Base-by-base conservation (phyloP, 1,140 invertebrate genomes). In the Thaumatotibia leucotreta region DNA sequence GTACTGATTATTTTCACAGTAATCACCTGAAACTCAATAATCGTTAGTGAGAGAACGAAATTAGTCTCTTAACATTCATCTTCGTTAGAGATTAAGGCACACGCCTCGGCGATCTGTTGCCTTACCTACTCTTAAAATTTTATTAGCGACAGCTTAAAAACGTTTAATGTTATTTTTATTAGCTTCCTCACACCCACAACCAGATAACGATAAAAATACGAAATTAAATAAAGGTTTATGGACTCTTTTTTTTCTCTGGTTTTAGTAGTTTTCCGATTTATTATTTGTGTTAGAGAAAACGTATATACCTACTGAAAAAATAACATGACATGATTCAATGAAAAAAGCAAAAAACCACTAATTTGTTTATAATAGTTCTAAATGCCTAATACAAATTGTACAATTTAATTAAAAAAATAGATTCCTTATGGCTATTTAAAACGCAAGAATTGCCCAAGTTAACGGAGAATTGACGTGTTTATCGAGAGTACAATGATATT, bases 401-500 rank as follows among this genome's bases (percentile, higher is more conserved):
- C n/a, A n/a, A n/a, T n/a, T n/a, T n/a, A n/a, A n/a, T n/a, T 9
- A 20, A 20, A 17, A 20, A 20, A 4, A 17, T 45, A 45, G 39
- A 45, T 20, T 17, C 17, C 2, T 45, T 20, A 20, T 20, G 5
- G 5, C 39, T 45, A 20, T 45, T 45, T 45, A 20, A 45, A 20
- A 9, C 14, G 39, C 39, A 45, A 45, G 39, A 45, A 45, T 45
- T 45, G 17, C 5, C 17, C 39, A 45, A 45, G 5, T 45, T 20
- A 45, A 20, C 39, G 14, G 17, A 45, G 39, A 45, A 45, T 45
- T 45, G 39, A 45, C 39, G 67, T 69, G 67, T 69, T 68, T 64
- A 74, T 76, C 52, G 67, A 73, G 69, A 45, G 35, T 45, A 45
- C 35, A 45, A 14, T 45, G 35, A 17, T 45, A 45, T 45, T 45